A percentile compares a stretch with the other conserved stretches of the same genome.
These are phyloP conservation scores for Ashinkailepas kermadecensis DNA, from an alignment of 2,888 invertebrate genomes.

Conservation along the genomic window DNA sequence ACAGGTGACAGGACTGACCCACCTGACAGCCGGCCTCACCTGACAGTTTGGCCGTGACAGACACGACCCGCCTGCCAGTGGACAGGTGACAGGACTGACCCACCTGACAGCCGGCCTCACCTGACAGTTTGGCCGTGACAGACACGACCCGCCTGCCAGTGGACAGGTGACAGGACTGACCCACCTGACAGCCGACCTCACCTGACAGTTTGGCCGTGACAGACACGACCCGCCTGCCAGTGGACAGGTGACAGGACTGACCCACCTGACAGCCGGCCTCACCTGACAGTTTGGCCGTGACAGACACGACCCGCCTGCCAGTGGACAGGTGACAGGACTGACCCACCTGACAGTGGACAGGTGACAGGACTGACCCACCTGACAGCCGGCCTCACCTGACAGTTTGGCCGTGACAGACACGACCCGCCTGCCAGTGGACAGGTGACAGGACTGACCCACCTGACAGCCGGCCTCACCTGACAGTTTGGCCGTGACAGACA, in stretches of 20 bases:
- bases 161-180: too few relatives aligned
- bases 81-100: too few relatives aligned
- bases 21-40: too few relatives aligned
- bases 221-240: neutral
- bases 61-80: neutral
- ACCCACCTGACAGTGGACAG: conserved; percentile 55
- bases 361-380: too few relatives aligned
- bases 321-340: too few relatives aligned
- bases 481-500: neutral
- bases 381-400: too few relatives aligned
- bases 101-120: conserved; percentile 51
- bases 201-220: neutral
- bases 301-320: neutral
- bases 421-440: neutral
- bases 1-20: too few relatives aligned
- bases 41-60: neutral
- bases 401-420: neutral
- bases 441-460: too few relatives aligned
- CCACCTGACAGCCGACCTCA: conserved; percentile 51
- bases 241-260: too few relatives aligned
- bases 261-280: conserved; percentile 51
- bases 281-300: too few relatives aligned
- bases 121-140: neutral
- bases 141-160: neutral
- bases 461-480: conserved; percentile 51